These are phyloP conservation scores for Amaurobius ferox DNA, from an alignment of 2,888 invertebrate species.

Conservation along the genomic window DNA sequence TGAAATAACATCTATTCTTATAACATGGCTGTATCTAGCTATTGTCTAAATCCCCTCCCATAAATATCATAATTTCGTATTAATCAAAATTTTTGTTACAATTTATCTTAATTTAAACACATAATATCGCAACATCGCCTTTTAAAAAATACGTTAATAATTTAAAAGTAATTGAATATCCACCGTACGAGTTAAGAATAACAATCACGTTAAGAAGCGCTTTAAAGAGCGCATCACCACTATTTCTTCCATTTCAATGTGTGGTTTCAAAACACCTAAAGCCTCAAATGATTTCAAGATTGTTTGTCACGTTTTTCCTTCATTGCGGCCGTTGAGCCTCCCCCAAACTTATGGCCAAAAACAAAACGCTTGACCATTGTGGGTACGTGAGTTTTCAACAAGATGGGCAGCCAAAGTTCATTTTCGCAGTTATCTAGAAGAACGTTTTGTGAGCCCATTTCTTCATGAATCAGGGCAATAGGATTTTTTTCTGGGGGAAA, in stretches of 20 bases:
- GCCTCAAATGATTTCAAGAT: constrained; percentile 2
- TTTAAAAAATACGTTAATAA: too few species aligned
- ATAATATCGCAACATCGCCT: too few species aligned
- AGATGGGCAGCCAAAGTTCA: constrained; percentile 32
- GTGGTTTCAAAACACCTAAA: neutral
- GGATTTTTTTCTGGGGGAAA: neutral
- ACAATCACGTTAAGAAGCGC: too few species aligned
- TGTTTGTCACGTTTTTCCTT: constrained; percentile 54
- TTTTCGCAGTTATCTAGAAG: constrained; percentile 33
- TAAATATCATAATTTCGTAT: too few species aligned
- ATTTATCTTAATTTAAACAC: too few species aligned
- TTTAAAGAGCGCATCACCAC: too few species aligned
- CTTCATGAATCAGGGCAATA: neutral
- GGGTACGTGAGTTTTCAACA: constrained; percentile 43
- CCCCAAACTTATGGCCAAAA: constrained; percentile 47
- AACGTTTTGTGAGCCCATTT: constrained; percentile 27
- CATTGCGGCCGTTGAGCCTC: constrained; percentile 41
- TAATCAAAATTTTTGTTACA: too few species aligned
- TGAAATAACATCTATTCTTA: too few species aligned
- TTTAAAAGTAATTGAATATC: too few species aligned
- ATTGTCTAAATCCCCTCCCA: too few species aligned
- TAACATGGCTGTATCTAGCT: too few species aligned
- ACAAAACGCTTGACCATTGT: constrained; percentile 58
- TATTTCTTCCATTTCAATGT: neutral
- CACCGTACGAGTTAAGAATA: too few species aligned